Percentiles rank a stretch among this genome's conserved stretches.
phyloP scores from a whole-genome alignment of 2,113 vertebrate genomes.

The Notechis scutatus region DNA sequence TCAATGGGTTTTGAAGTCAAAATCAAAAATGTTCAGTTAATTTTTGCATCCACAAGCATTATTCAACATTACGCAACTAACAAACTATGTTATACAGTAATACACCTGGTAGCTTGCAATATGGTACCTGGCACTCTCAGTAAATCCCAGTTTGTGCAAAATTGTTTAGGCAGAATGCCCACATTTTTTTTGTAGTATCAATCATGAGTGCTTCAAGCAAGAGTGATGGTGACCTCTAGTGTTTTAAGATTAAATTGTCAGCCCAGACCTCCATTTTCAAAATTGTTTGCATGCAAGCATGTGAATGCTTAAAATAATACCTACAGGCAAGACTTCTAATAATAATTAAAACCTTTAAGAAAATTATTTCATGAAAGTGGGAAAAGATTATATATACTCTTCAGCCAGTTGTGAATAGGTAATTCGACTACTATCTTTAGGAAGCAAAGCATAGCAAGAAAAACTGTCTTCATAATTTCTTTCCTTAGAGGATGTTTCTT shows the following conservation, averaged over 20 bases:
- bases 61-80: background rate
- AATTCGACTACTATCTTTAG: background rate
- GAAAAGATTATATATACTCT: background rate
- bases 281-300: accelerated
- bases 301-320: background rate
- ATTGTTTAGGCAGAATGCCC: accelerated
- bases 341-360: background rate
- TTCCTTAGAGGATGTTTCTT: background rate
- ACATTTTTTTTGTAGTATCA: background rate
- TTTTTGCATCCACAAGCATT: background rate
- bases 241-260: accelerated
- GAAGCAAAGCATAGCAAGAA: background rate
- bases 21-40: background rate
- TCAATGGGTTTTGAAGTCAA: background rate
- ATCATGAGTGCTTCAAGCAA: background rate
- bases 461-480: background rate
- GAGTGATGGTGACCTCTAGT: background rate
- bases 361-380: background rate
- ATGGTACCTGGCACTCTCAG: too few relatives aligned
- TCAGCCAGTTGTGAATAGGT: background rate
- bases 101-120: background rate
- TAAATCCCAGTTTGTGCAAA: accelerated
- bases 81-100: background rate
- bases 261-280: background rate
- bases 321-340: background rate